These are phyloP conservation scores for Ctenomys sociabilis DNA, from an alignment of 2,113 vertebrate genomes.

Conservation along the genomic window DNA sequence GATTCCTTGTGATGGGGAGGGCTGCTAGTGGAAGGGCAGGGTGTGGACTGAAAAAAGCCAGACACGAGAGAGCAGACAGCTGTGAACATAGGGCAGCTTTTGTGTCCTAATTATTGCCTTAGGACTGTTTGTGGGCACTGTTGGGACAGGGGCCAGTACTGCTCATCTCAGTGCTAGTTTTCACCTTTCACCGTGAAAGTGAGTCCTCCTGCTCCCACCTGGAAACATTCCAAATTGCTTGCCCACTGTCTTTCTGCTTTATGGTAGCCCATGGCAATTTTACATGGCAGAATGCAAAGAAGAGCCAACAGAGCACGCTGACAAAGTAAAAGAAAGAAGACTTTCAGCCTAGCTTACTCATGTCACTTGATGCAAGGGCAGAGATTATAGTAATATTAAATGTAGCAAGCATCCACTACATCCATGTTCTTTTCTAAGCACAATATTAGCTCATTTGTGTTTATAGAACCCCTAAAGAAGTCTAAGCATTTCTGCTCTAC, in stretches of 20 bases:
- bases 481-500: background rate
- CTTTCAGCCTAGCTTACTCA: background rate
- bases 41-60: background rate
- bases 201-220: background rate
- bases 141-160: fast-evolving
- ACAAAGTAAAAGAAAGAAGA: background rate
- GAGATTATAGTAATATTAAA: background rate
- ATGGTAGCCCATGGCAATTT: background rate
- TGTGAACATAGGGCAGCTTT: too few species aligned
- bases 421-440: background rate
- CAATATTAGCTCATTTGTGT: background rate
- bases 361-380: background rate
- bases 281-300: background rate
- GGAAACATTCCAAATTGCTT: background rate
- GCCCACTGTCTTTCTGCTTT: background rate
- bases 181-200: fast-evolving
- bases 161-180: background rate
- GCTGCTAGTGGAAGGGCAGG: background rate
- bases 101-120: background rate
- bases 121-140: fast-evolving
- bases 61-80: background rate
- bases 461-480: background rate
- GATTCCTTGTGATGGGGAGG: background rate
- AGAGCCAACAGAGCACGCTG: background rate
- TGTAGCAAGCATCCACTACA: background rate